Base-by-base conservation (phyloP, 2,113 vertebrate genomes). In the Elanoides forficatus region DNA sequence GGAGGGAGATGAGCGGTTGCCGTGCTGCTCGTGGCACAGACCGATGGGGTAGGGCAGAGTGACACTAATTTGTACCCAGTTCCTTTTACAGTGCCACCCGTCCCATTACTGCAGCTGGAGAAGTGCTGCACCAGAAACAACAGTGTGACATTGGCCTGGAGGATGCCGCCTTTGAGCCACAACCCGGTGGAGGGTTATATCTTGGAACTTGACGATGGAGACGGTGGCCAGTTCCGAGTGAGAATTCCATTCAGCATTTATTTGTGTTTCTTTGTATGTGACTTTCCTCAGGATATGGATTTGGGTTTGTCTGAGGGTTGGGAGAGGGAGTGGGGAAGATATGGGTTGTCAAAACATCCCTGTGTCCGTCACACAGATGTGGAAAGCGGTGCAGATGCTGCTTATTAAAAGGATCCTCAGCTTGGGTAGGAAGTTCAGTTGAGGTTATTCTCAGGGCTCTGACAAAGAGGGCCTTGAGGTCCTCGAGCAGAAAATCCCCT, bases 131-230 rank as follows among this genome's bases (percentile, higher is more conserved):
- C 99, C 67, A 98, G 99, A 38, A 99, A 99, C 98, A 99, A 99
- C 98, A 99, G 99, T 3, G 99, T 99, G 97, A 99, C 99, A 0
- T 96, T 99, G 98, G 99, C 99, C 95, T 99, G 99, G 99, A 99
- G 99, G 97, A 99, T 99, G 42, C 98, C 98, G 1, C 98, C 98
- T 43, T 98, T 98, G 87, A 97, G 97, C 45, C 97, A 98, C 80
- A 98, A 97, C 92, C 98, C 98, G 0, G 98, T 99, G 11, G 99
- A 99, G 22, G 99, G 99, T 81, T 99, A 99, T 96, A 98, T 99
- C 95, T 98, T 99, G 97, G 99, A 99, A 97, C 98, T 99, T 86
- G 99, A 99, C 26, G 99, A 99, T 15, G 99, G 99, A 84, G 99
- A 99, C 12, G 99, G 99, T 13, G 99, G 99, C 38, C 99, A 99